phyloP scores from a whole-genome alignment of 2,888 invertebrate species.

The Cacoxenus indagator region DNA sequence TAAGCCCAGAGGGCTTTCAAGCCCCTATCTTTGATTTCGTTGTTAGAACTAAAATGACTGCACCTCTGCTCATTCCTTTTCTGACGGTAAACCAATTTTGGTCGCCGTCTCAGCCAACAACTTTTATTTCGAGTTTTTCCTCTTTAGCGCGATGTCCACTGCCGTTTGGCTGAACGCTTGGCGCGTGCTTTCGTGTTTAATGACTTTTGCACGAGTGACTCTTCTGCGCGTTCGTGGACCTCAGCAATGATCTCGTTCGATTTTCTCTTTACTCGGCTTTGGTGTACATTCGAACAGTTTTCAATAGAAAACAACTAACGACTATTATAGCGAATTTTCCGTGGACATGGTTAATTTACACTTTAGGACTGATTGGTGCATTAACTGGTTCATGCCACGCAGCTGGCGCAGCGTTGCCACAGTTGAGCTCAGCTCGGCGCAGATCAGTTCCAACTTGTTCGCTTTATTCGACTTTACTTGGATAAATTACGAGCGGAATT shows the following conservation, averaged over 20 bases:
- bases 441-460: no score
- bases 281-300: conserved; percentile 43
- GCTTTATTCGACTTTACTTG: neutral
- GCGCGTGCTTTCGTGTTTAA: conserved; percentile 49
- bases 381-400: neutral
- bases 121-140: conserved; percentile 40
- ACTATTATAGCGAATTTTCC: conserved; percentile 33
- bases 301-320: no score
- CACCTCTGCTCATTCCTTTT: neutral
- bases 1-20: no score
- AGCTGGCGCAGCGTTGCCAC: neutral
- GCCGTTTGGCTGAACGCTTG: neutral
- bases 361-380: conserved; percentile 38
- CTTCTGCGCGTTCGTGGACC: no score
- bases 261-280: conserved; percentile 35
- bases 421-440: no score
- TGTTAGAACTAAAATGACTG: neutral
- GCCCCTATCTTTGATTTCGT: no score
- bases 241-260: conserved; percentile 15
- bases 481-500: neutral
- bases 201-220: conserved; percentile 46
- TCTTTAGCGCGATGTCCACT: conserved; percentile 31
- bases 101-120: conserved; percentile 20
- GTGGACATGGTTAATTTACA: conserved; percentile 53
- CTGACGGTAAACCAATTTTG: neutral